Conservation (phyloP, 2,113 vertebrate species). For the Opisthocomus hoazin region DNA sequence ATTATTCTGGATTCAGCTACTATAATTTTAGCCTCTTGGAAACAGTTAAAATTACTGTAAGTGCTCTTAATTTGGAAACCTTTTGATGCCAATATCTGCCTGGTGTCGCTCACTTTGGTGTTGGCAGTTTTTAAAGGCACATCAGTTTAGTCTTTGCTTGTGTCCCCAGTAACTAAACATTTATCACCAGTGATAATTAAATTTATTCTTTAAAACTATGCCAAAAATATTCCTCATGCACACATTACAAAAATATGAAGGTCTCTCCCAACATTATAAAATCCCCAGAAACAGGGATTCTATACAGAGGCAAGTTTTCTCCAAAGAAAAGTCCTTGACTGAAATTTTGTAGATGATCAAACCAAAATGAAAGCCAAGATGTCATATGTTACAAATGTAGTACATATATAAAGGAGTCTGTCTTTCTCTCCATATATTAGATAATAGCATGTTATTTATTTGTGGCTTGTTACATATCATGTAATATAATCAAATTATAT, state of each 20-base stretch:
- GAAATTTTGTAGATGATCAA: not conserved
- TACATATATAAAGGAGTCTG: fast-evolving
- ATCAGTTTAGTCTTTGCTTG: not conserved
- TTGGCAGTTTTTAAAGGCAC: not conserved
- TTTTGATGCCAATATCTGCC: not conserved
- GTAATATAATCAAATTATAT: not conserved
- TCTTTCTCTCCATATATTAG: fast-evolving
- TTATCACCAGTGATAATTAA: not conserved
- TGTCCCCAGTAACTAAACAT: not conserved
- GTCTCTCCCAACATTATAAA: not conserved
- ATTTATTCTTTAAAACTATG: not conserved
- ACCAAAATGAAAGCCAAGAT: not conserved
- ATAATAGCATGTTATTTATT: not conserved
- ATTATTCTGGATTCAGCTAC: not conserved
- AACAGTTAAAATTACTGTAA: not conserved
- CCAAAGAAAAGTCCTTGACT: not conserved
- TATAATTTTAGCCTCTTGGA: not conserved
- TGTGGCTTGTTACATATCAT: not conserved
- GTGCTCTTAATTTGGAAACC: not conserved
- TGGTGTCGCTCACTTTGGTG: not conserved
- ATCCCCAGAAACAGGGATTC: not conserved
- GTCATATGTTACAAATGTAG: not conserved
- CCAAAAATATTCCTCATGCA: not conserved
- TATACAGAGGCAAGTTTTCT: not conserved
- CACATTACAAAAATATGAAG: not conserved